Percentiles rank a stretch among this genome's conserved stretches.
These are phyloP conservation scores for Cheirogaleus major DNA, from an alignment of 2,797 vertebrate genomes.

Conservation along the genomic window DNA sequence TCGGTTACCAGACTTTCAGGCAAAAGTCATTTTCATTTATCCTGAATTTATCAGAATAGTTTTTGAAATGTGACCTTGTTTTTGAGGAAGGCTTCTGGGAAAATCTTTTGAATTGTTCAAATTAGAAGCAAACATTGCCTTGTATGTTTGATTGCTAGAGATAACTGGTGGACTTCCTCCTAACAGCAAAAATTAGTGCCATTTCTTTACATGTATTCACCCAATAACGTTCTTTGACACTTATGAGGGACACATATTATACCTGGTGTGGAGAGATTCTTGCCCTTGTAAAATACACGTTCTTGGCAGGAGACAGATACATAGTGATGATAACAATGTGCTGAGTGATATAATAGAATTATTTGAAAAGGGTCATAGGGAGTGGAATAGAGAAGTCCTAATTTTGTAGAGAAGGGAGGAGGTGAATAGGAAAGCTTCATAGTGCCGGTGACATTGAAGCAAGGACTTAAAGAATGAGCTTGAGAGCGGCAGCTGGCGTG, in stretches of 20 bases:
- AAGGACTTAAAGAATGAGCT: not conserved
- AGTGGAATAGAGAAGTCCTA: not conserved
- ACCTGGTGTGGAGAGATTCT: not conserved
- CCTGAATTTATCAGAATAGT: not conserved
- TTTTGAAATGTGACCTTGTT: not conserved
- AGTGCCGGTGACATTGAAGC: not conserved
- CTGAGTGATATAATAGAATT: not conserved
- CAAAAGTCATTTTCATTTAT: constrained; percentile 27
- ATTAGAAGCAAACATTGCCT: not conserved
- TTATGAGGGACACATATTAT: not conserved
- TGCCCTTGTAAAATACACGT: not conserved
- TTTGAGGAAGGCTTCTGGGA: not conserved
- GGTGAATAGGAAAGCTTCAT: not conserved
- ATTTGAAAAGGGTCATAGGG: not conserved
- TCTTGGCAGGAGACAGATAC: not conserved
- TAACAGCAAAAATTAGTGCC: not conserved
- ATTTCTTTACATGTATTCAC: not conserved
- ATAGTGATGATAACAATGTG: not conserved
- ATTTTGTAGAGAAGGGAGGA: not conserved
- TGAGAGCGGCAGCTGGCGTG: not conserved
- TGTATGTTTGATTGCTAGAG: not conserved
- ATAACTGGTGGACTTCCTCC: not conserved
- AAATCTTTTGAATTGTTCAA: constrained; percentile 3
- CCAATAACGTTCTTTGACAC: not conserved
- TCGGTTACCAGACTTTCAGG: not conserved